phyloP scores from a whole-genome alignment of 2,113 vertebrate species.

The Pseudolaguvia tuberculata region DNA sequence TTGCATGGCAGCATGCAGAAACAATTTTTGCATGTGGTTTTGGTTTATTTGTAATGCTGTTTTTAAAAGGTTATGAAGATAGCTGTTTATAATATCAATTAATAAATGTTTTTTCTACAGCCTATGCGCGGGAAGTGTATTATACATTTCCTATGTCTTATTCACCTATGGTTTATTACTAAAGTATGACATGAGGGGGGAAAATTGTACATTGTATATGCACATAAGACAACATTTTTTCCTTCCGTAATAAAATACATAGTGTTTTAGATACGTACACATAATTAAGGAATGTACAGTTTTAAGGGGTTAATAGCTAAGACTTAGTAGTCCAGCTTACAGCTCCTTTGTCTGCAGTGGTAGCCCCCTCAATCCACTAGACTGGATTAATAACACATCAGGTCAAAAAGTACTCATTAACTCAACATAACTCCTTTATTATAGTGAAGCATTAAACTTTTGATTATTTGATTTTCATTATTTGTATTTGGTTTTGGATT shows the following conservation, averaged over 20 bases:
- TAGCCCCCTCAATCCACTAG: conserved; percentile 53
- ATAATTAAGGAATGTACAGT: neutral
- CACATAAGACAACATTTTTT: neutral
- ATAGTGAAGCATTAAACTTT: neutral
- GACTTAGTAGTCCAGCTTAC: conserved; percentile 17
- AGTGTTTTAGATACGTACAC: neutral
- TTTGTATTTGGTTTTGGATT: neutral
- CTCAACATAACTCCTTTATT: conserved; percentile 19
- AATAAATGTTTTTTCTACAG: neutral
- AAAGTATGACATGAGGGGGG: neutral
- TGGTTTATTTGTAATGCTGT: neutral
- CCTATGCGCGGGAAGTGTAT: neutral
- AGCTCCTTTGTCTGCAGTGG: conserved; percentile 43
- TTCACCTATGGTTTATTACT: neutral
- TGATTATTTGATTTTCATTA: neutral
- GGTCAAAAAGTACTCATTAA: conserved; percentile 43
- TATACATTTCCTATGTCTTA: neutral
- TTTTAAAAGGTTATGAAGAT: neutral
- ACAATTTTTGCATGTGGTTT: conserved; percentile 1
- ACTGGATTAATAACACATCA: conserved; percentile 64
- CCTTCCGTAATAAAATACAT: neutral
- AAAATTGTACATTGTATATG: neutral
- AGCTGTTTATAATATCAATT: neutral
- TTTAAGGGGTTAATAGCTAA: neutral
- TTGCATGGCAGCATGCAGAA: neutral